Base-by-base conservation (phyloP, 2,113 vertebrate genomes). In the Aegotheles bennettii region DNA sequence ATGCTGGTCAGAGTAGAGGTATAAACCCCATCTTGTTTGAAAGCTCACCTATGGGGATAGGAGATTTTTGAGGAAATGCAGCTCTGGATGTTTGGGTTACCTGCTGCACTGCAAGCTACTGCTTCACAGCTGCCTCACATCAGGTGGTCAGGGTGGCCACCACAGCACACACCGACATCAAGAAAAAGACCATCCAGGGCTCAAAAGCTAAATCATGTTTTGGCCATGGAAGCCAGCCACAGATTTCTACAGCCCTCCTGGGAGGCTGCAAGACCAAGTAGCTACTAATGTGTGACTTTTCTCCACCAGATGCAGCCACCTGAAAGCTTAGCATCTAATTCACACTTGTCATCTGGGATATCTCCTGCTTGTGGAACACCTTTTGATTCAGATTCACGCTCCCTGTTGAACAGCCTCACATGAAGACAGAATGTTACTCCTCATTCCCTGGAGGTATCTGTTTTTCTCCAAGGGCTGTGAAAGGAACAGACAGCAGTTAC, bases 321-420 rank as follows among this genome's bases (percentile, higher is more conserved):
- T 89, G 80, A 91, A 87, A 80, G 13, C 54, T 74, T 75, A 63
- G 68, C 33, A 51, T 89, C 59, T 84, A 88, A 93, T 95, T 92
- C 47, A 19, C 83, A 36, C 89, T 93, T 95, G 91, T 92, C 86
- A 78, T 31, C 75, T 81, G 42, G 42, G 26, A 67, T 67, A 19
- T 42, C 51, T 92, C 57, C 50, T 92, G 28, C 74, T 74, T 89
- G 68, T 87, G 67, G 75, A 86, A 67, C 68, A 90, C 47, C 20
- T 92, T 80, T 88, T 57, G 67, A 94, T 90, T 59, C 67, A 84
- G 71, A 76, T 67, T 92, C 73, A 80, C 45, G 14, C 43, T 64
- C 69, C 75, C 78, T 85, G 36, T 92, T 0, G 1, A 93, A 50
- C 50, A 92, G 19, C 12, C 69, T 35, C 24, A 24, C 25, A 47